Evolutionary conservation across 2,113 vertebrate genomes (phyloP).

Genomic region (zebrafish (Danio rerio)): DNA sequence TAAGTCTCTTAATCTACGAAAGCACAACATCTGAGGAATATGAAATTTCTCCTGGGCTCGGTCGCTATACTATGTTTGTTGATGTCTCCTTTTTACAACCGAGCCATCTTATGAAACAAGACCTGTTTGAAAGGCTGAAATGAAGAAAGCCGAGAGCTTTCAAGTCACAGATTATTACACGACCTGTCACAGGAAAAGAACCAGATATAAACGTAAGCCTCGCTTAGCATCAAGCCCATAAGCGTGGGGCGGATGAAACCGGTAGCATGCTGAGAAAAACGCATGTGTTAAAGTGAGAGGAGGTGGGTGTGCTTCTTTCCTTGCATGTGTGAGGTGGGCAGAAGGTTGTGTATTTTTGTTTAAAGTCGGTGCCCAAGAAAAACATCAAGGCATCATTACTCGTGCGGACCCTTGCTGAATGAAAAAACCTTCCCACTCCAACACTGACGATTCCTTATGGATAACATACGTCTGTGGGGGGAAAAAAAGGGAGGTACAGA

Average conservation of each 20-base stretch:
- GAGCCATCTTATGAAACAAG: conserved; percentile 13
- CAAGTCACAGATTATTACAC: conserved; percentile 32
- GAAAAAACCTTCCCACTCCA: conserved; percentile 8
- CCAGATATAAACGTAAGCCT: conserved; percentile 24
- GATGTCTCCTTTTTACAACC: conserved; percentile 8
- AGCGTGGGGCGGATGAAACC: conserved; percentile 19
- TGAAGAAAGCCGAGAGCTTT: conserved; percentile 22
- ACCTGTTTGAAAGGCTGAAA: conserved; percentile 6
- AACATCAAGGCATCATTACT: conserved; percentile 56
- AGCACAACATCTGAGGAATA: neutral
- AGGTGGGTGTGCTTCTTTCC: conserved; percentile 29
- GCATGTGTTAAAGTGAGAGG: conserved; percentile 45
- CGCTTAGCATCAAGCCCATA: conserved; percentile 19
- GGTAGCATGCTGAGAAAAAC: conserved; percentile 40
- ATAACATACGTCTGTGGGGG: conserved; percentile 28
- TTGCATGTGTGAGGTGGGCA: conserved; percentile 43
- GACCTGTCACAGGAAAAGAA: conserved; percentile 20
- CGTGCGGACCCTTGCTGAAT: conserved; percentile 41
- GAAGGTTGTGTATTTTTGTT: conserved; percentile 58
- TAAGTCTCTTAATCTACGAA: neutral
- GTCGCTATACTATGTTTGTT: conserved; percentile 12
- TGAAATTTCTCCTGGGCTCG: neutral
- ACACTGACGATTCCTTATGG: conserved; percentile 22
- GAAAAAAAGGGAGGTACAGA: conserved; percentile 20
- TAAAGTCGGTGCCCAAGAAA: conserved; percentile 53